These are phyloP conservation scores for Dusona sp. DNA, from an alignment of 2,888 invertebrate species.

Conservation along the genomic window DNA sequence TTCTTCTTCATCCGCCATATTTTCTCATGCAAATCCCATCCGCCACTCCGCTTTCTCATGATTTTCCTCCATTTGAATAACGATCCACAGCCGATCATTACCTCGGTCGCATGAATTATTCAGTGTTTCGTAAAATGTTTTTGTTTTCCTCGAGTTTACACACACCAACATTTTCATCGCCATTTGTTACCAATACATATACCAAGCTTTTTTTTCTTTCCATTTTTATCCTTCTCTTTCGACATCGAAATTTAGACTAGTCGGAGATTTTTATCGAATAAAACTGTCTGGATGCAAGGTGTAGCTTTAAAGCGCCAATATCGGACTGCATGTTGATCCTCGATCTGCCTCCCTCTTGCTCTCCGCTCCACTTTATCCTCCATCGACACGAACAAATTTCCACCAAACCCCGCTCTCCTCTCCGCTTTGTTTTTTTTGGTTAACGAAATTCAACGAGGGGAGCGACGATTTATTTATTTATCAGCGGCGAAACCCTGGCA, in stretches of 20 bases:
- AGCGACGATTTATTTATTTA: slow-evolving; percentile 80
- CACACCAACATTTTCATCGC: slow-evolving; percentile 21
- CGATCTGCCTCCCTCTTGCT: slow-evolving; percentile 86
- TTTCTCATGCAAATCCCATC: slow-evolving; percentile 35
- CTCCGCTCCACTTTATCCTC: slow-evolving; percentile 80
- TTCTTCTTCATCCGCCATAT: not conserved
- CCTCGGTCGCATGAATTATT: slow-evolving; percentile 51
- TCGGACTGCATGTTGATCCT: slow-evolving; percentile 56
- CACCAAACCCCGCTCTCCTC: slow-evolving; percentile 22
- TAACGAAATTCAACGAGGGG: slow-evolving; percentile 70
- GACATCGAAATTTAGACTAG: slow-evolving; percentile 48
- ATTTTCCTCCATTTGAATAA: slow-evolving; percentile 42
- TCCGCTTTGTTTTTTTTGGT: slow-evolving; percentile 40
- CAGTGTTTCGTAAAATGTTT: slow-evolving; percentile 34
- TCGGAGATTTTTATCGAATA: slow-evolving; percentile 51
- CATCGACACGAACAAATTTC: slow-evolving; percentile 67
- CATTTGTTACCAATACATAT: slow-evolving; percentile 49
- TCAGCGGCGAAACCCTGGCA: slow-evolving; percentile 74
- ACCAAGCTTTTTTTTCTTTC: not conserved
- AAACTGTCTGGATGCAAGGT: slow-evolving; percentile 27
- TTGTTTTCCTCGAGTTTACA: not conserved
- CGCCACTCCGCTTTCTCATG: slow-evolving; percentile 4
- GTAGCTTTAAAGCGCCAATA: slow-evolving; percentile 44
- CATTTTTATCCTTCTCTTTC: slow-evolving; percentile 3
- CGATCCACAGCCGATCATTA: slow-evolving; percentile 46